Conservation (phyloP, 1,140 invertebrate genomes). For the Reticulitermes speratus region DNA sequence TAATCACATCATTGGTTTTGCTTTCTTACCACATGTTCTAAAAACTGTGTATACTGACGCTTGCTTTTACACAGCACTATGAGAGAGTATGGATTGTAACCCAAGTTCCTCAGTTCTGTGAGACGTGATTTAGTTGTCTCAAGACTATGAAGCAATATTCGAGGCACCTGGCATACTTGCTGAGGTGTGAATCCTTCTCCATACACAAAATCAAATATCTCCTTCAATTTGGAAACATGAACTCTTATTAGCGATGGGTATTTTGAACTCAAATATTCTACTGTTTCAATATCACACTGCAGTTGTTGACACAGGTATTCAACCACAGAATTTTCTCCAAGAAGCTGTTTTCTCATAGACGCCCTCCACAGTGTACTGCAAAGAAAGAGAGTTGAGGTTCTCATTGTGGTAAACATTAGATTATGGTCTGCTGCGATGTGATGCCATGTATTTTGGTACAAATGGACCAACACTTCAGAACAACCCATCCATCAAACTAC, state of each 20-base stretch:
- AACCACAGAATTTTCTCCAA: constrained; percentile 44
- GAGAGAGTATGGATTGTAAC: constrained; percentile 47
- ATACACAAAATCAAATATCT: constrained; percentile 53
- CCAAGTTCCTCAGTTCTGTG: constrained; percentile 46
- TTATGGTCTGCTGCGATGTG: too few species aligned
- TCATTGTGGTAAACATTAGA: too few species aligned
- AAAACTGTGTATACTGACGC: constrained; percentile 44
- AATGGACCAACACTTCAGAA: too few species aligned
- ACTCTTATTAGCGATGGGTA: constrained; percentile 50
- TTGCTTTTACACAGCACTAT: constrained; percentile 52
- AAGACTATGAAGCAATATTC: constrained; percentile 53
- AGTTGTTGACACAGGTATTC: constrained; percentile 52
- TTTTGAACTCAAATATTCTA: constrained; percentile 46
- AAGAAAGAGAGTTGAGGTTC: neutral
- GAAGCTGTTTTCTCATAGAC: constrained; percentile 47
- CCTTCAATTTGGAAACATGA: constrained; percentile 51
- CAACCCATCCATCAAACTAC: too few species aligned
- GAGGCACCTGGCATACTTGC: constrained; percentile 51
- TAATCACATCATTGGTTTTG: neutral
- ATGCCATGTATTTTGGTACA: too few species aligned
- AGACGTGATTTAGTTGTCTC: constrained; percentile 51
- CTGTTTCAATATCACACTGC: constrained; percentile 44
- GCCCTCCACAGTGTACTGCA: constrained; percentile 47
- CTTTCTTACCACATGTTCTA: neutral
- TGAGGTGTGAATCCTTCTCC: constrained; percentile 48